phyloP scores from a whole-genome alignment of 2,113 vertebrate species.

The Irena cyanogastra region DNA sequence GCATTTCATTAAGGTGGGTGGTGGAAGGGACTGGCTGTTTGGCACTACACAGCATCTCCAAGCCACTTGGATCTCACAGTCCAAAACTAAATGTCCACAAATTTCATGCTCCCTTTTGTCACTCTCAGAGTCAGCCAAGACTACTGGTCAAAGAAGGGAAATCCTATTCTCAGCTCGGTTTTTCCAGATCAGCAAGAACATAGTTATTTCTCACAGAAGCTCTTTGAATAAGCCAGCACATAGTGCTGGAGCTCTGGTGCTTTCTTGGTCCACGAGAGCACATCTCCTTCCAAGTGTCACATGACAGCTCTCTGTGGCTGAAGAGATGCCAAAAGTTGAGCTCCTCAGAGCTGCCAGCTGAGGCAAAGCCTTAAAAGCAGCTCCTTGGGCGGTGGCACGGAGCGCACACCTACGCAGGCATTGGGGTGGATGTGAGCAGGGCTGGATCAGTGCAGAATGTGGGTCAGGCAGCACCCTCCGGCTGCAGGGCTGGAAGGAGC shows the following conservation, averaged over 20 bases:
- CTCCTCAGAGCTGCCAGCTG: not conserved
- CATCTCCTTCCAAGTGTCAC: not conserved
- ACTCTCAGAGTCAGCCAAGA: not conserved
- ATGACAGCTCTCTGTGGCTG: not conserved
- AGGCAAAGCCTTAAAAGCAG: not conserved
- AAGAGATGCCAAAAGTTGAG: not conserved
- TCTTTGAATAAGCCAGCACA: not conserved
- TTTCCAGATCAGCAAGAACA: not conserved
- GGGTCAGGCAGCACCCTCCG: not conserved
- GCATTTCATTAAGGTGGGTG: fast-evolving
- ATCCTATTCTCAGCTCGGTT: not conserved
- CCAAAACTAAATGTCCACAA: not conserved
- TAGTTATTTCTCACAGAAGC: not conserved
- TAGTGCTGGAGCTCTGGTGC: not conserved
- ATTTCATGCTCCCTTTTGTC: not conserved
- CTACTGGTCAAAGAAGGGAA: not conserved
- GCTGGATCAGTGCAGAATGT: not conserved
- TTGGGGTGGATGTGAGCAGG: not conserved
- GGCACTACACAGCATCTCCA: not conserved
- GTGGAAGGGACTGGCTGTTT: not conserved
- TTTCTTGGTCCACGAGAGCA: not conserved
- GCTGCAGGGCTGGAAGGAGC: not conserved
- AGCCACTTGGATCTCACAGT: not conserved
- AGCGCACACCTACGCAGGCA: not conserved
- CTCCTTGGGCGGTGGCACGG: not conserved